Percentiles rank a stretch among this genome's conserved stretches.
Evolutionary conservation across 2,888 invertebrate species (phyloP).

Genomic region (Chelonus formosanus): DNA sequence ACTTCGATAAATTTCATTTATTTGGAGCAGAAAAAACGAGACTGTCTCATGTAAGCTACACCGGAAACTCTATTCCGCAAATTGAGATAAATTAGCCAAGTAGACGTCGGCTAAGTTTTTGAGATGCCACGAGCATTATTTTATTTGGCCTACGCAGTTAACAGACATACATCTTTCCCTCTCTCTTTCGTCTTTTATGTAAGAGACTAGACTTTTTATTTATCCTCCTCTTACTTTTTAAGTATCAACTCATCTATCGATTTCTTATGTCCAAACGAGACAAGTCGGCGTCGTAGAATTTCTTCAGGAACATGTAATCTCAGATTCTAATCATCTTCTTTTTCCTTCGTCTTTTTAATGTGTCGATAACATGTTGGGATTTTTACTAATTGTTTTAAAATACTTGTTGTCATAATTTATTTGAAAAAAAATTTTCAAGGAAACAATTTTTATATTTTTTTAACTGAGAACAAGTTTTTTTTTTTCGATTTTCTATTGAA

Average conservation of each 20-base stretch:
- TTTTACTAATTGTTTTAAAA: too few relatives aligned
- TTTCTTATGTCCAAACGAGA: conserved; percentile 47
- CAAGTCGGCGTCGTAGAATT: conserved; percentile 50
- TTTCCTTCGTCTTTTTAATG: too few relatives aligned
- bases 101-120: conserved; percentile 35
- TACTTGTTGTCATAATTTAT: too few relatives aligned
- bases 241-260: conserved; percentile 18
- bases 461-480: too few relatives aligned
- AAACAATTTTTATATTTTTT: too few relatives aligned
- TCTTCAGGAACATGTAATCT: too few relatives aligned
- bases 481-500: too few relatives aligned
- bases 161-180: conserved; percentile 27
- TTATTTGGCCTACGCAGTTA: conserved; percentile 57
- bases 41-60: background rate
- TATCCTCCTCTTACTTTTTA: conserved; percentile 36
- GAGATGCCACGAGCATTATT: conserved; percentile 36
- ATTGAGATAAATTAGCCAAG: conserved; percentile 57
- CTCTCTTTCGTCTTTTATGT: conserved; percentile 15
- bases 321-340: too few relatives aligned
- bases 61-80: conserved; percentile 61
- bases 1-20: too few relatives aligned
- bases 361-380: too few relatives aligned
- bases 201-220: conserved; percentile 31
- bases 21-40: background rate
- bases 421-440: too few relatives aligned